Conservation (phyloP, 2,797 vertebrate species). For the Crenuchus spilurus region DNA sequence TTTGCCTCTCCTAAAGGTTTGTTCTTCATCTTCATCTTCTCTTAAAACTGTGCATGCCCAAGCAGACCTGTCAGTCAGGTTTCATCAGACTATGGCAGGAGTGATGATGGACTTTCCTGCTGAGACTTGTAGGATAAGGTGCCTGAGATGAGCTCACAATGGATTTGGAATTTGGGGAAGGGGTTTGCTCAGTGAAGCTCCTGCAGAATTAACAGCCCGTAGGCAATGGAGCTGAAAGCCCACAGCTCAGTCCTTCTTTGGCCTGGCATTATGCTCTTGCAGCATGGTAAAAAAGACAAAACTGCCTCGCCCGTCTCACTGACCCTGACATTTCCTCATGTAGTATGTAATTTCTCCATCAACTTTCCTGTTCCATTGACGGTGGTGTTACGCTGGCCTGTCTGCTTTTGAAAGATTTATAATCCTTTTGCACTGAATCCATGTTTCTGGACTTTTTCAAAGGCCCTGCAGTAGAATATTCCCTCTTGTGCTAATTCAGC, state of each 20-base stretch:
- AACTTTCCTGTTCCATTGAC: constrained; percentile 56
- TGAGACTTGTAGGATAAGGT: constrained; percentile 14
- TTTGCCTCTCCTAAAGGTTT: not conserved
- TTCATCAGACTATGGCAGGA: not conserved
- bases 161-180: constrained; percentile 4
- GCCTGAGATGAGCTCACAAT: not conserved
- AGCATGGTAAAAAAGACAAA: constrained; percentile 27
- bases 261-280: constrained; percentile 6
- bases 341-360: constrained; percentile 35
- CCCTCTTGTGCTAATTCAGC: constrained; percentile 24
- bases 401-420: constrained; percentile 64
- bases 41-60: not conserved
- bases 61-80: not conserved
- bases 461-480: constrained; percentile 58
- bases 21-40: not conserved
- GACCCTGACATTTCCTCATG: constrained; percentile 11
- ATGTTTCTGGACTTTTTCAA: constrained; percentile 64
- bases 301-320: constrained; percentile 17
- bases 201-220: constrained; percentile 24
- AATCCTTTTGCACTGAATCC: constrained; percentile 54
- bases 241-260: not conserved
- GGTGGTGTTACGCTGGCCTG: constrained; percentile 43
- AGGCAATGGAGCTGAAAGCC: constrained; percentile 37
- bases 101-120: not conserved
- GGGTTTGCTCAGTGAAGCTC: not conserved